These are phyloP conservation scores for Cosmopolites sordidus DNA, from an alignment of 2,888 invertebrate species.

Conservation along the genomic window DNA sequence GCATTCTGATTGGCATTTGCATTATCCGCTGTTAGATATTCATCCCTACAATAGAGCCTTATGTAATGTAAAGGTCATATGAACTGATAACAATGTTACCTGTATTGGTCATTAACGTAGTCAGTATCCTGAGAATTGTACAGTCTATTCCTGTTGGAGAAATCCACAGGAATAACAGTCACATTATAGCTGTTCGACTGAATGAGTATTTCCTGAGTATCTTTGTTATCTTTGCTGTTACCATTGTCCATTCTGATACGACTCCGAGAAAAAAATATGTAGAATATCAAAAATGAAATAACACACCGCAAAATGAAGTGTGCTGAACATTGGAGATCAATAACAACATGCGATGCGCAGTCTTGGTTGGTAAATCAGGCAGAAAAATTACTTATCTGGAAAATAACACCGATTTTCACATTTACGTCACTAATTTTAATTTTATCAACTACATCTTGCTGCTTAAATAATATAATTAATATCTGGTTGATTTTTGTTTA, in stretches of 20 bases:
- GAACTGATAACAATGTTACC: constrained; percentile 30
- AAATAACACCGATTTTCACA: not conserved
- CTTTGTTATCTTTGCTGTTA: constrained; percentile 27
- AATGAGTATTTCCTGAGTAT: constrained; percentile 36
- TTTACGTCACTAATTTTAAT: no score
- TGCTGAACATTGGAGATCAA: constrained; percentile 12
- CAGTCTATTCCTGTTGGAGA: constrained; percentile 33
- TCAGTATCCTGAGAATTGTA: constrained; percentile 39
- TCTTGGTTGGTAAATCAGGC: constrained; percentile 1
- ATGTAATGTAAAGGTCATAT: not conserved
- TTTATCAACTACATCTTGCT: no score
- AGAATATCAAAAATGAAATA: not conserved
- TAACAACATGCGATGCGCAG: constrained; percentile 11
- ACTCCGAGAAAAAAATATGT: constrained; percentile 1
- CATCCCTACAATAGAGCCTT: constrained; percentile 32
- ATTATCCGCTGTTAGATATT: constrained; percentile 40
- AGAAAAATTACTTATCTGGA: constrained; percentile 3
- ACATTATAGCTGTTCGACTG: constrained; percentile 38
- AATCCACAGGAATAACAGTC: constrained; percentile 41
- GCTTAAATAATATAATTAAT: no score
- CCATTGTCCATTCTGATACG: constrained; percentile 17
- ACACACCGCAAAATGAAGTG: not conserved
- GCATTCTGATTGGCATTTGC: constrained; percentile 38
- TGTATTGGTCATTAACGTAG: constrained; percentile 41
- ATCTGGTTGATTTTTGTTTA: no score